Percentiles rank a stretch among this genome's conserved stretches.
phyloP scores from a whole-genome alignment of 2,113 vertebrate genomes.

The Bucco capensis region DNA sequence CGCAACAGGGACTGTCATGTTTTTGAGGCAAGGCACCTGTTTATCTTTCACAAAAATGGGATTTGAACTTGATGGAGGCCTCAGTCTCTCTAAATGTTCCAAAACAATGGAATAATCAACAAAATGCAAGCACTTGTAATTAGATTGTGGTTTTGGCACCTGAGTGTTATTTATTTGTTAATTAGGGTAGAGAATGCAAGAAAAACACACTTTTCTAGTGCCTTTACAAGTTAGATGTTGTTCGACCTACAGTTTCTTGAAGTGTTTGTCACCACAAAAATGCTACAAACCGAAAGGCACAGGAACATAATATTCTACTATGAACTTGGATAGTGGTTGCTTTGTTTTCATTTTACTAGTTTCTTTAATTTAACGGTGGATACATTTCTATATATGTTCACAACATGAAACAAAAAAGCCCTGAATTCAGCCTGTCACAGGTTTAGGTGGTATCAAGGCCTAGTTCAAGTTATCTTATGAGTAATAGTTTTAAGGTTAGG shows the following conservation, averaged over 20 bases:
- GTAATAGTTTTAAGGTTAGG: neutral
- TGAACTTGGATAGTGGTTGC: neutral
- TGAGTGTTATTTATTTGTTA: neutral
- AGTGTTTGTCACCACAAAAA: neutral
- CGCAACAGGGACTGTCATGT: neutral
- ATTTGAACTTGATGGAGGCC: neutral
- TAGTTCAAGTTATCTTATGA: neutral
- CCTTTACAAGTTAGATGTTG: neutral
- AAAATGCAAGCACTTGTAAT: neutral
- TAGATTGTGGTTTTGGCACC: neutral
- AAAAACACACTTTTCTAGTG: neutral
- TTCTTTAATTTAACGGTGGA: neutral
- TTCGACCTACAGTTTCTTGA: neutral
- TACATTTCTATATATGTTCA: rapidly evolving
- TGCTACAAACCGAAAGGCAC: neutral
- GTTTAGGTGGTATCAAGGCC: neutral
- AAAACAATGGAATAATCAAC: neutral
- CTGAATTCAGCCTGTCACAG: neutral
- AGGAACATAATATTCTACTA: neutral
- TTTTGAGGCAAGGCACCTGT: neutral
- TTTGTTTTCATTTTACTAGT: neutral
- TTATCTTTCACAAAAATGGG: neutral
- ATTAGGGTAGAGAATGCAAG: neutral
- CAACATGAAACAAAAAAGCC: neutral
- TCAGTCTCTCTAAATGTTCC: neutral